These are phyloP conservation scores for Thumatha senex DNA, from an alignment of 2,888 invertebrate genomes.

Conservation along the genomic window DNA sequence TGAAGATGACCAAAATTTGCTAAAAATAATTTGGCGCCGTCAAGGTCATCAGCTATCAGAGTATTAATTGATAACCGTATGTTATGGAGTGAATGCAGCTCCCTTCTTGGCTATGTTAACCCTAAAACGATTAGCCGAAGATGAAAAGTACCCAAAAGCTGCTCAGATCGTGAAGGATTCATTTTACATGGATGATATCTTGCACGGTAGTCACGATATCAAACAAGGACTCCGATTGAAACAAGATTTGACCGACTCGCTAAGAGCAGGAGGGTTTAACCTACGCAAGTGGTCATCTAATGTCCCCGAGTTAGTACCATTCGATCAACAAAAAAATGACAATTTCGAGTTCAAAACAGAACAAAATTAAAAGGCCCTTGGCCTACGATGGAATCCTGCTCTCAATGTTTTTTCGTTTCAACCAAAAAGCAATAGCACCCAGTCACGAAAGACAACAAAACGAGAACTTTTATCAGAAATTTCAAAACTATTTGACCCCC, in stretches of 20 bases:
- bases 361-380: conserved; percentile 13
- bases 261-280: conserved; percentile 1
- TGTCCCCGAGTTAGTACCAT: not conserved
- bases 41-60: not conserved
- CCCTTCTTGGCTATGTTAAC: conserved; percentile 4
- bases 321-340: not conserved
- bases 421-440: too few relatives aligned
- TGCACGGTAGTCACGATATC: not conserved
- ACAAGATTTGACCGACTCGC: not conserved
- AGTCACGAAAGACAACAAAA: conserved; percentile 10
- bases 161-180: not conserved
- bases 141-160: not conserved
- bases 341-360: conserved; percentile 13
- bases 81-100: not conserved
- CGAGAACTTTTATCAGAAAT: conserved; percentile 18
- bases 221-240: not conserved
- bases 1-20: conserved; percentile 7
- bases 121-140: not conserved
- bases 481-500: conserved; percentile 21
- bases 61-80: not conserved
- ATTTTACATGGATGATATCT: conserved; percentile 3
- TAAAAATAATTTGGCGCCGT: conserved; percentile 2
- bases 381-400: conserved; percentile 19
- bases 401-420: conserved; percentile 14
- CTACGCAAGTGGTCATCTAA: conserved; percentile 4